phyloP scores from a whole-genome alignment of 2,797 vertebrate genomes.

The Syndactyla subalaris region DNA sequence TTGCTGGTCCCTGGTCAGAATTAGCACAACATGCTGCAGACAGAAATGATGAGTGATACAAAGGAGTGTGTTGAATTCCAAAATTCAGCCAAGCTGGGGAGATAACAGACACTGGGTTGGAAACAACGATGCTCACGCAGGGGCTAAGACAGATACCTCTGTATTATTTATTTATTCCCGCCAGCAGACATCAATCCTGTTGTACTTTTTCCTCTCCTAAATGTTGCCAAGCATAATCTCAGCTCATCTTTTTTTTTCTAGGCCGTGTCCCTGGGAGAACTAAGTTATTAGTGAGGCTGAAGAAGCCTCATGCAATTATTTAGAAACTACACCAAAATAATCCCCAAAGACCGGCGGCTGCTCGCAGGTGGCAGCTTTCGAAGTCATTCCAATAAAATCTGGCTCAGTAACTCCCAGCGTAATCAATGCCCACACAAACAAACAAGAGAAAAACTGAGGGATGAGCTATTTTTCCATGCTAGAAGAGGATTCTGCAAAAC shows the following conservation, averaged over 20 bases:
- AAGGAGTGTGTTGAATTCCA: background rate
- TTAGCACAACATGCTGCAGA: background rate
- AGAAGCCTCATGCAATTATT: conserved; percentile 33
- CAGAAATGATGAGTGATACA: background rate
- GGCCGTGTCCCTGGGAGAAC: background rate
- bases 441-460: background rate
- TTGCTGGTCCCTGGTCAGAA: background rate
- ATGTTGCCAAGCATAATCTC: conserved; percentile 5
- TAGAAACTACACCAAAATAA: conserved; percentile 25
- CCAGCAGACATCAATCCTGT: conserved; percentile 15
- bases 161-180: background rate
- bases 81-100: conserved; percentile 1
- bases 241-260: conserved; percentile 10
- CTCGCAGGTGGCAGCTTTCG: conserved; percentile 40
- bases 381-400: conserved; percentile 28
- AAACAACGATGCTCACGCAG: background rate
- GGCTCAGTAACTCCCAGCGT: background rate
- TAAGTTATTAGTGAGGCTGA: conserved; percentile 1
- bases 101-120: background rate
- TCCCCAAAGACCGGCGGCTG: background rate
- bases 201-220: conserved; percentile 6
- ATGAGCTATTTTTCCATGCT: background rate
- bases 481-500: background rate
- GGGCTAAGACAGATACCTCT: background rate
- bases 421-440: conserved; percentile 43